Evolutionary conservation across 2,113 vertebrate genomes (phyloP).

Genomic region (Spilogale gracilis): DNA sequence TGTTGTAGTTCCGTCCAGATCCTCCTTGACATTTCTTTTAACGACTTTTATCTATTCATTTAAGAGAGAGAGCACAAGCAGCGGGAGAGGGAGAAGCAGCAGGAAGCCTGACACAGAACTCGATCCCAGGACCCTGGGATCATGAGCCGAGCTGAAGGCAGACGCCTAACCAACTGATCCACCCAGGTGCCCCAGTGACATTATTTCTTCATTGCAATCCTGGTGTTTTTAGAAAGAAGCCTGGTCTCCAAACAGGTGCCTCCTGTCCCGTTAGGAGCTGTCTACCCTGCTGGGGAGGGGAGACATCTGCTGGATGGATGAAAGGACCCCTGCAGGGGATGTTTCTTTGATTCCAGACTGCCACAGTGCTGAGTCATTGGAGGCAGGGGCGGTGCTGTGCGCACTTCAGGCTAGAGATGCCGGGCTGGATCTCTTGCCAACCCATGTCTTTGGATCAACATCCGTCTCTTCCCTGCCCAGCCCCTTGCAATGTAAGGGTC

Average conservation of each 20-base stretch:
- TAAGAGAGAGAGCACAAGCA: too few species aligned
- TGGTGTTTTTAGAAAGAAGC: not conserved
- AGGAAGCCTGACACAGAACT: too few species aligned
- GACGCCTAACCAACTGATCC: too few species aligned
- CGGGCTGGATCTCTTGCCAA: not conserved
- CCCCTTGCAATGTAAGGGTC: too few species aligned
- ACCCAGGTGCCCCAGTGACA: too few species aligned
- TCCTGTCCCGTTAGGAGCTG: not conserved
- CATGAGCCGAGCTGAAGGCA: too few species aligned
- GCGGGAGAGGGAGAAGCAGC: too few species aligned
- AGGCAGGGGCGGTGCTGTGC: not conserved
- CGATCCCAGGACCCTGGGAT: too few species aligned
- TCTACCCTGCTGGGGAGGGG: not conserved
- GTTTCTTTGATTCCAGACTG: not conserved
- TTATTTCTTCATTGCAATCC: not conserved
- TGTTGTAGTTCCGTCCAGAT: not conserved
- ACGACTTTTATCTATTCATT: not conserved
- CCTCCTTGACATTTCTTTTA: not conserved
- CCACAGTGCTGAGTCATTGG: not conserved
- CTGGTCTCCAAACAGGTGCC: not conserved
- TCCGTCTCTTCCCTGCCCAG: fast-evolving
- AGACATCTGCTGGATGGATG: too few species aligned
- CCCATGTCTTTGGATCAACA: not conserved
- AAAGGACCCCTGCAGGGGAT: not conserved
- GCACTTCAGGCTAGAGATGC: not conserved